Percentiles rank a stretch among this genome's conserved stretches.
These are phyloP conservation scores for Oeneis ivallda DNA, from an alignment of 2,888 invertebrate species.

Conservation along the genomic window DNA sequence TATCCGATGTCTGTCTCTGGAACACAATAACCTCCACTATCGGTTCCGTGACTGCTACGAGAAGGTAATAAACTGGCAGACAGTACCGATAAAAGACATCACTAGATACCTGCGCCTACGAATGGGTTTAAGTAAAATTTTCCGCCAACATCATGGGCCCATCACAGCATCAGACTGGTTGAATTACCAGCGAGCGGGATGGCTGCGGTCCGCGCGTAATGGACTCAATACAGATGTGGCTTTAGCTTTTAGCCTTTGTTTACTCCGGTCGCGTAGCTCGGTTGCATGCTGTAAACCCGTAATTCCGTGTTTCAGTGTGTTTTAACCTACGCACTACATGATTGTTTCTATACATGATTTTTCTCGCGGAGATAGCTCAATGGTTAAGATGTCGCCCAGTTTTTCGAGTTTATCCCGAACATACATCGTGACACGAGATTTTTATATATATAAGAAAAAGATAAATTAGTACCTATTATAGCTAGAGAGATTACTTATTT, in stretches of 20 bases:
- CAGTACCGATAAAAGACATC: not conserved
- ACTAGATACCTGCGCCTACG: not conserved
- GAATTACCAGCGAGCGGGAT: slow-evolving; percentile 68
- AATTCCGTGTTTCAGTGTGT: slow-evolving; percentile 32
- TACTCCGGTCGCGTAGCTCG: slow-evolving; percentile 55
- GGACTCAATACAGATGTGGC: slow-evolving; percentile 78
- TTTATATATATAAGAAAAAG: too few relatives aligned
- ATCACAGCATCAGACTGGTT: slow-evolving; percentile 39
- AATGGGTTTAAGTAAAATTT: slow-evolving; percentile 10
- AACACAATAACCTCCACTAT: too few relatives aligned
- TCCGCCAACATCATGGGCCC: slow-evolving; percentile 29
- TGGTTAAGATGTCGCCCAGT: too few relatives aligned
- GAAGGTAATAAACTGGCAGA: too few relatives aligned
- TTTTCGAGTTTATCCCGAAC: too few relatives aligned
- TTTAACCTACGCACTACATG: slow-evolving; percentile 30
- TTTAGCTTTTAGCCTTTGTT: slow-evolving; percentile 79
- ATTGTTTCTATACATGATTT: too few relatives aligned
- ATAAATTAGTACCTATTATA: too few relatives aligned
- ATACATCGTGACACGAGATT: too few relatives aligned
- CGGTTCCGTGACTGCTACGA: too few relatives aligned
- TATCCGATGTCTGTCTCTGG: too few relatives aligned
- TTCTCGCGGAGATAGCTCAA: too few relatives aligned
- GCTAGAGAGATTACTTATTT: too few relatives aligned
- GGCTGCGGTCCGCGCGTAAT: slow-evolving; percentile 71
- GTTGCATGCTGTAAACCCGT: slow-evolving; percentile 41